Percentiles rank a stretch among this genome's conserved stretches.
Conservation (phyloP, 1,140 invertebrate species). For the Colletes gigas region DNA sequence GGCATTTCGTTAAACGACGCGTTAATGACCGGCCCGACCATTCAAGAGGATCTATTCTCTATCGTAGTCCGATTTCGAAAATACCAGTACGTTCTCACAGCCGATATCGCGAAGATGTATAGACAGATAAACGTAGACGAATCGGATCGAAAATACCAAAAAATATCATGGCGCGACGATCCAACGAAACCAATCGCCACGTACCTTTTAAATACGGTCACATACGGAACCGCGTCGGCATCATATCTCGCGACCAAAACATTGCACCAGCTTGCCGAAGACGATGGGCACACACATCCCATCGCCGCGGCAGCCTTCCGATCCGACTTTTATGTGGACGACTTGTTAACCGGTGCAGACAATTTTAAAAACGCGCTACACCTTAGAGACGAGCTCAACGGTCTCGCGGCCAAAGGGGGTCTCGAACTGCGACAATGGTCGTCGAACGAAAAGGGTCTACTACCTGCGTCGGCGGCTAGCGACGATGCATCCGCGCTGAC, state of each 20-base stretch:
- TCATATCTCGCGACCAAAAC: not conserved
- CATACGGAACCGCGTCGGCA: not conserved
- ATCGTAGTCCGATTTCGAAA: conserved; percentile 35
- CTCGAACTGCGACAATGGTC: no score
- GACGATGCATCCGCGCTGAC: no score
- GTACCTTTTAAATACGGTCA: conserved; percentile 31
- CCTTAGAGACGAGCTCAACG: not conserved
- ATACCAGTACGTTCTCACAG: not conserved
- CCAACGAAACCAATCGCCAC: conserved; percentile 40
- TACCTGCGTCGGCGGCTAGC: no score
- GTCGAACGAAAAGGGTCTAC: no score
- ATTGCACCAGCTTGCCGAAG: not conserved
- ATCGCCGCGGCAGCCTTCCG: not conserved
- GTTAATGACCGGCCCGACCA: not conserved
- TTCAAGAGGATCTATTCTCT: conserved; percentile 25
- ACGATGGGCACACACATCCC: conserved; percentile 18
- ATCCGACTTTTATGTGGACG: conserved; percentile 62
- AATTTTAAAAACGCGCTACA: conserved; percentile 26
- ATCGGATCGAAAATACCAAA: not conserved
- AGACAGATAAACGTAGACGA: not conserved
- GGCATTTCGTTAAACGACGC: not conserved
- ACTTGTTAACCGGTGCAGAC: conserved; percentile 74
- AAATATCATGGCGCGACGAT: not conserved
- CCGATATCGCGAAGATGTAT: conserved; percentile 32
- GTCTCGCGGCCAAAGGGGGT: no score